These are phyloP conservation scores for Agrochola litura DNA, from an alignment of 2,888 invertebrate species.

Conservation along the genomic window DNA sequence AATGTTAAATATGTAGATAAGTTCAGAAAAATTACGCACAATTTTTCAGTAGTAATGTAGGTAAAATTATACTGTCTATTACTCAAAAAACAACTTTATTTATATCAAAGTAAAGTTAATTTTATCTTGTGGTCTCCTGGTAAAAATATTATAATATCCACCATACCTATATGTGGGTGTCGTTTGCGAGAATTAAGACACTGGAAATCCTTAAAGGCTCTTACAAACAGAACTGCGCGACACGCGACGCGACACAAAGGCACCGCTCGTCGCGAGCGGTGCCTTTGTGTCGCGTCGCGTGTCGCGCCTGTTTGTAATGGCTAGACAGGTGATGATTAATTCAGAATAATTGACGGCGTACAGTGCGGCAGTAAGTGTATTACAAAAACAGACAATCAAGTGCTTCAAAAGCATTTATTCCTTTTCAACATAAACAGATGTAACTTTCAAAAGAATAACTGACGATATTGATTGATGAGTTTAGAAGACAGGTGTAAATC, in stretches of 20 bases:
- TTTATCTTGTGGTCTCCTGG: constrained; percentile 12
- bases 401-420: not conserved
- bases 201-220: too few relatives aligned
- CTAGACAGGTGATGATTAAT: not conserved
- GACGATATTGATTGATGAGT: constrained; percentile 27
- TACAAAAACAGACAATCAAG: not conserved
- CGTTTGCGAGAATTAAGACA: too few relatives aligned
- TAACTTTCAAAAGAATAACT: not conserved
- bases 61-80: not conserved
- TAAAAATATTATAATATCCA: constrained; percentile 10
- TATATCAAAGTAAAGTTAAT: not conserved
- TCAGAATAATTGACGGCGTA: not conserved
- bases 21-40: constrained; percentile 28
- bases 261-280: too few relatives aligned
- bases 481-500: constrained; percentile 38
- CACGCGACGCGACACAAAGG: too few relatives aligned
- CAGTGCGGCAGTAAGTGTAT: not conserved
- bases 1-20: constrained; percentile 52
- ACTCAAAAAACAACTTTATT: constrained; percentile 13
- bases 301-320: too few relatives aligned
- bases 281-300: too few relatives aligned
- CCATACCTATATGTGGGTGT: constrained; percentile 11
- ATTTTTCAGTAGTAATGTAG: constrained; percentile 33
- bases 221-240: too few relatives aligned
- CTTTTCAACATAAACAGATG: constrained; percentile 5